Evolutionary conservation across 2,888 invertebrate genomes (phyloP).

Genomic region (Drosophila antonietae): DNA sequence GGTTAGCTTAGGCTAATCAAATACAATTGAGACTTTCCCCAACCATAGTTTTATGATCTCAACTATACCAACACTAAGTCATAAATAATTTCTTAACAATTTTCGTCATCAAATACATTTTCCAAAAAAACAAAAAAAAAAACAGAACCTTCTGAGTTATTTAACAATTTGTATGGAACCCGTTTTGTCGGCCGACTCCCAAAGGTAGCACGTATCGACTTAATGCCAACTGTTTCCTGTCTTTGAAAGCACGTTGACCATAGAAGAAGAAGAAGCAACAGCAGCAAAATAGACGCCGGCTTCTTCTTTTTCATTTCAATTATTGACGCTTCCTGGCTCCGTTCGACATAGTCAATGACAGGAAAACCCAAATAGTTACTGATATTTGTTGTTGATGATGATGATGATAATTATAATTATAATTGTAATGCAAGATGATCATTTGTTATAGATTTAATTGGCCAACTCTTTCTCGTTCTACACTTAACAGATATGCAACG

Average conservation of each 20-base stretch:
- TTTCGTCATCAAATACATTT: slow-evolving; percentile 5
- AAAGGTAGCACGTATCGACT: slow-evolving; percentile 53
- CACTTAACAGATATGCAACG: slow-evolving; percentile 92
- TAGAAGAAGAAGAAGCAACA: slow-evolving; percentile 17
- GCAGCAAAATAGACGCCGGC: slow-evolving; percentile 18
- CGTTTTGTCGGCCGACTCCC: slow-evolving; percentile 27
- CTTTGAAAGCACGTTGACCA: slow-evolving; percentile 27
- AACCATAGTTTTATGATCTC: not conserved
- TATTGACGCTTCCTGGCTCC: slow-evolving; percentile 72
- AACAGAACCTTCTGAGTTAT: slow-evolving; percentile 1
- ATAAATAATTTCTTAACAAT: slow-evolving; percentile 8
- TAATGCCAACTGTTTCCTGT: slow-evolving; percentile 78
- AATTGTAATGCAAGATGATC: slow-evolving; percentile 27
- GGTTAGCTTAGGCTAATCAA: not conserved
- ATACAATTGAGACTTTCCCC: not conserved
- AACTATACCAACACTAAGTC: not conserved
- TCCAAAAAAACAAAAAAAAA: slow-evolving; percentile 2
- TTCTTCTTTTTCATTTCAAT: slow-evolving; percentile 57
- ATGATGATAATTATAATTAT: slow-evolving; percentile 31
- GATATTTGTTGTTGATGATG: slow-evolving; percentile 19
- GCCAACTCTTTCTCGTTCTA: slow-evolving; percentile 19
- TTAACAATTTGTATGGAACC: slow-evolving; percentile 37
- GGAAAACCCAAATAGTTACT: slow-evolving; percentile 32
- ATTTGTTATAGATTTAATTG: slow-evolving; percentile 70
- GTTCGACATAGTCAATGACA: slow-evolving; percentile 51